Evolutionary conservation across 1,140 invertebrate species (phyloP).

Genomic region (Bombus polaris): DNA sequence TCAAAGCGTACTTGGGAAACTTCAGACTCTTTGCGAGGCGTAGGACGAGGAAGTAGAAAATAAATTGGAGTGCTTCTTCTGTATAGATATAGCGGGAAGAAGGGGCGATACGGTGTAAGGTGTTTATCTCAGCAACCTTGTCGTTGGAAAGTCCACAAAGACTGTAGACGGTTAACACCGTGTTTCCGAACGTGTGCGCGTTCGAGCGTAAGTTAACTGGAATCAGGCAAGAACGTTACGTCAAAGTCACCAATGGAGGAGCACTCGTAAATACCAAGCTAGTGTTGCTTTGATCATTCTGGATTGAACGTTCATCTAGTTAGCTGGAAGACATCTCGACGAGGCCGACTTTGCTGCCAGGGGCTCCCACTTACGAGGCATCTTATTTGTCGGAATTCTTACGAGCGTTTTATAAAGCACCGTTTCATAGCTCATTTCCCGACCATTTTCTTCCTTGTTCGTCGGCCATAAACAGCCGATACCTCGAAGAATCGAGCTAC

Average conservation of each 20-base stretch:
- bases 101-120: background rate
- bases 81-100: too few relatives aligned
- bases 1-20: background rate
- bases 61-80: background rate
- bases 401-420: conserved; percentile 41
- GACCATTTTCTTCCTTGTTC: conserved; percentile 1
- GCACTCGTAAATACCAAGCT: conserved; percentile 17
- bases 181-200: background rate
- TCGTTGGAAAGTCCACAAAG: background rate
- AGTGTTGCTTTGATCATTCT: conserved; percentile 30
- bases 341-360: too few relatives aligned
- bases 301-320: conserved; percentile 29
- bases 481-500: background rate
- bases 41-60: too few relatives aligned
- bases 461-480: background rate
- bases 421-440: conserved; percentile 35
- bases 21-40: background rate
- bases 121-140: background rate
- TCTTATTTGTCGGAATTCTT: conserved; percentile 51
- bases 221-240: background rate
- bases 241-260: conserved; percentile 17
- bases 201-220: conserved; percentile 5
- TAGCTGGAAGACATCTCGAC: conserved; percentile 1
- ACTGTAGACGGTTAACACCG: background rate
- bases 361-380: conserved; percentile 21